phyloP scores from a whole-genome alignment of 2,113 vertebrate species.

The Corynorhinus townsendii region DNA sequence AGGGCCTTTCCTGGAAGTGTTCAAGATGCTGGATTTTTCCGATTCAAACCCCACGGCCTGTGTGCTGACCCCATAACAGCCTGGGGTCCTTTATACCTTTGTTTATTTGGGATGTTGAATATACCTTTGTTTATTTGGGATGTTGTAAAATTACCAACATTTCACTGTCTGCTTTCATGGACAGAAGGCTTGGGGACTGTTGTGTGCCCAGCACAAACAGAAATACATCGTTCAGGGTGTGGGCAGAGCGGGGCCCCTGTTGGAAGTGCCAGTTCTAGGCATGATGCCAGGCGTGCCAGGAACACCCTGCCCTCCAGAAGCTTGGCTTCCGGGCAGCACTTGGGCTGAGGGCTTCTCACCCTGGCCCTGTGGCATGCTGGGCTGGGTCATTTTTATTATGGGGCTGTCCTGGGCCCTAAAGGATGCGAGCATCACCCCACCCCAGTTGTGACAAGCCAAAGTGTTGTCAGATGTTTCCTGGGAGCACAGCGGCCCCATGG shows the following conservation, averaged over 20 bases:
- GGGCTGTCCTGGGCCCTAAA: rapidly evolving
- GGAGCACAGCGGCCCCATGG: background rate
- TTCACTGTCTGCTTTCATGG: background rate
- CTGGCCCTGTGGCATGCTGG: background rate
- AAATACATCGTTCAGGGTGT: background rate
- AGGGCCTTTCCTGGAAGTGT: background rate
- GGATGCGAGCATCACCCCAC: background rate
- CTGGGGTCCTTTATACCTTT: too few species aligned
- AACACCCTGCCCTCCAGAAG: background rate
- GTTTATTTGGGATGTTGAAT: background rate
- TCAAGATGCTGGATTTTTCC: background rate
- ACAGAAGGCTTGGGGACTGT: background rate
- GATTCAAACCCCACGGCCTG: background rate
- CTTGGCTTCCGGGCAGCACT: background rate
- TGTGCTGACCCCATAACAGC: background rate
- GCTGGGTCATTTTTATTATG: rapidly evolving
- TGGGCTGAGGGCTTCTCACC: background rate
- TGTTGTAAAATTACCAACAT: background rate
- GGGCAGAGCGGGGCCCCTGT: background rate
- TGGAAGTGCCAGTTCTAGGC: background rate
- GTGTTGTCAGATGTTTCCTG: background rate
- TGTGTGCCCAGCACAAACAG: background rate
- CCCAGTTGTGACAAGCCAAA: background rate
- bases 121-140: background rate
- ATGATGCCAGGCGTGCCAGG: too few species aligned